Conservation (phyloP, 92 coral and sea anemone species). For the Bergia sp. region DNA sequence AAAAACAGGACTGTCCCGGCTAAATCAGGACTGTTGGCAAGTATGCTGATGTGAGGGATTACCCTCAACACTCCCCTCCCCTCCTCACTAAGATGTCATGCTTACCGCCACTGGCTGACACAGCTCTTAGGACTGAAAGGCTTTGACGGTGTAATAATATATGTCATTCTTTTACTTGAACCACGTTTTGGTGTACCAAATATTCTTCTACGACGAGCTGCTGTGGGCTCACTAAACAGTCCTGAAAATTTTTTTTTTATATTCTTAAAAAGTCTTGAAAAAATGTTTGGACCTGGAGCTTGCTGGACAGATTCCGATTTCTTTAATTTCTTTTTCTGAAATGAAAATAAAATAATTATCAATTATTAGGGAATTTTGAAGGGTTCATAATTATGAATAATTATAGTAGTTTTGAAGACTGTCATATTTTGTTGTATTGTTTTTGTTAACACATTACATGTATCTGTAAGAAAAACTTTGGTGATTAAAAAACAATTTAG, state of each 20-base stretch:
- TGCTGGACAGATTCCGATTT: background rate
- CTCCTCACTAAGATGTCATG: too few species aligned
- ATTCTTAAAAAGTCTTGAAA: conserved; percentile 26
- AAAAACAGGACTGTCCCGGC: too few species aligned
- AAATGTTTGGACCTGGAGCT: background rate
- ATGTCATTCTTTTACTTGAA: background rate
- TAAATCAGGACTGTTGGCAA: too few species aligned
- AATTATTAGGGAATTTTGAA: too few species aligned
- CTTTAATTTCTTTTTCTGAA: conserved; percentile 30
- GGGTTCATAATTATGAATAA: too few species aligned
- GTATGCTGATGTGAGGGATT: too few species aligned
- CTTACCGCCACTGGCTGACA: conserved; percentile 53
- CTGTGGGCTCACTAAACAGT: conserved; percentile 31
- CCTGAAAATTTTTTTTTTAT: background rate
- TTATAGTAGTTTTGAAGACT: too few species aligned
- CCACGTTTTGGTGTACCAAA: conserved; percentile 24
- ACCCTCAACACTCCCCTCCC: too few species aligned
- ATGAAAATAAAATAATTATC: background rate
- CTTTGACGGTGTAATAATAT: conserved; percentile 51
- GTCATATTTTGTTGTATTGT: too few species aligned
- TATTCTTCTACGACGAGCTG: conserved; percentile 47
- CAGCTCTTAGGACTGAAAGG: conserved; percentile 55
- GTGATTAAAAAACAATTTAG: too few species aligned
- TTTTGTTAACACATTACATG: too few species aligned
- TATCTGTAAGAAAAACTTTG: too few species aligned